phyloP scores from a whole-genome alignment of 2,797 vertebrate species.

The Serranus cabrilla region DNA sequence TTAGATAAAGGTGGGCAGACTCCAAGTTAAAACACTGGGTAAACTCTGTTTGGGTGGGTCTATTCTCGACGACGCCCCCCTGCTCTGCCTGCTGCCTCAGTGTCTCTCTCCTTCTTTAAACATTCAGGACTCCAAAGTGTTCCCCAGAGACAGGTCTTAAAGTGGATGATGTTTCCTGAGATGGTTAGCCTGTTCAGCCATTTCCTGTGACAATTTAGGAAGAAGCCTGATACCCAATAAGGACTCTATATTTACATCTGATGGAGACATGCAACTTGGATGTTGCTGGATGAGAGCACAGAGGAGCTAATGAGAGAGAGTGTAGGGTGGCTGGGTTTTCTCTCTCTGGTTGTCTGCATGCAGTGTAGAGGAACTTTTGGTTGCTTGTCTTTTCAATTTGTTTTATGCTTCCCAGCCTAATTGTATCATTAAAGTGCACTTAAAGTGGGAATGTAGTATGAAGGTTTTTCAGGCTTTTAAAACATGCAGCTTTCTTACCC shows the following conservation, averaged over 20 bases:
- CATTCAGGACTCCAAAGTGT: constrained; percentile 71
- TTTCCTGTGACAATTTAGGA: constrained; percentile 84
- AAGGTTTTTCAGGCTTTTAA: constrained; percentile 8
- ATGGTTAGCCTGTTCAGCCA: constrained; percentile 76
- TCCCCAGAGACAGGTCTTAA: constrained; percentile 77
- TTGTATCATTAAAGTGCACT: constrained; percentile 16
- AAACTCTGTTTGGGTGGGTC: constrained; percentile 51
- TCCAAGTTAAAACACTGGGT: constrained; percentile 22
- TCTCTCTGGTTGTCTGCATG: background rate
- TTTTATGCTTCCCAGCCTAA: constrained; percentile 20
- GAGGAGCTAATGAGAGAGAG: constrained; percentile 20
- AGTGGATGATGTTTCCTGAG: constrained; percentile 85
- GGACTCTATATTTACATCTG: constrained; percentile 55
- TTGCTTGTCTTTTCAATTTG: constrained; percentile 21
- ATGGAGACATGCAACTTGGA: constrained; percentile 24
- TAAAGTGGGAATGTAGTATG: background rate
- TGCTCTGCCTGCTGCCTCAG: constrained; percentile 39
- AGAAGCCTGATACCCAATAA: constrained; percentile 59
- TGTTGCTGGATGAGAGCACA: constrained; percentile 34
- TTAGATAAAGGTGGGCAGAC: constrained; percentile 48
- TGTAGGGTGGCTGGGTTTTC: constrained; percentile 6
- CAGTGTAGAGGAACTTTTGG: background rate
- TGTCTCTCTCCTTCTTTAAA: constrained; percentile 68
- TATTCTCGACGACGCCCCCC: constrained; percentile 42
- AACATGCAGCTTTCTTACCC: constrained; percentile 8